These are phyloP conservation scores for Pica pica DNA, from an alignment of 2,113 vertebrate species.

Conservation along the genomic window DNA sequence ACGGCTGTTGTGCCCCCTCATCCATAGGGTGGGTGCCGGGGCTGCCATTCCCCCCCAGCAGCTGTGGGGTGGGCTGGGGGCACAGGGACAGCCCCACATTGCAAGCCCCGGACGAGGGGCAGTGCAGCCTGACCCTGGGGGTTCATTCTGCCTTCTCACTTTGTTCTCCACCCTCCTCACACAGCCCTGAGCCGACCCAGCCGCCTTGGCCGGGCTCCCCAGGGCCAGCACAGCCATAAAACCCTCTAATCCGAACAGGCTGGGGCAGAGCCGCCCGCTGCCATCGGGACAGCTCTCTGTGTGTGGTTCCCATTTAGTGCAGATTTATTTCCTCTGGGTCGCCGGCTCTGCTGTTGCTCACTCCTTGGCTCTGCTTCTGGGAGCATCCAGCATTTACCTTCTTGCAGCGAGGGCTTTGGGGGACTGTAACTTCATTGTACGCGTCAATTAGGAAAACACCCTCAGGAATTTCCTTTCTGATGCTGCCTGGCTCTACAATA, in stretches of 20 bases:
- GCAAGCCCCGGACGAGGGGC: fast-evolving
- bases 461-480: conserved; percentile 42
- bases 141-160: neutral
- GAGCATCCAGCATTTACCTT: conserved; percentile 22
- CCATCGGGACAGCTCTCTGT: neutral
- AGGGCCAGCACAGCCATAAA: neutral
- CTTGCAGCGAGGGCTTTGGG: neutral
- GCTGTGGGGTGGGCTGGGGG: neutral
- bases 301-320: conserved; percentile 31
- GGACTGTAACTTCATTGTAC: conserved; percentile 22
- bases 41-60: neutral
- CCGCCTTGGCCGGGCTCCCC: neutral
- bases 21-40: fast-evolving
- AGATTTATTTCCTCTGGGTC: conserved; percentile 37
- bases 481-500: conserved; percentile 18
- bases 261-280: neutral
- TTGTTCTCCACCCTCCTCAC: neutral
- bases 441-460: conserved; percentile 33
- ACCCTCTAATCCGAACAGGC: conserved; percentile 9
- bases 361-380: neutral
- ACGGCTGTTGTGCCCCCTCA: neutral
- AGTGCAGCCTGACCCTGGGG: neutral
- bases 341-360: neutral
- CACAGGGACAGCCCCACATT: neutral
- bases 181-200: neutral